Evolutionary conservation across 2,797 vertebrate genomes (phyloP), one percentile per base, ranked within the genome.

Genomic region (Sparidentex hasta): DNA sequence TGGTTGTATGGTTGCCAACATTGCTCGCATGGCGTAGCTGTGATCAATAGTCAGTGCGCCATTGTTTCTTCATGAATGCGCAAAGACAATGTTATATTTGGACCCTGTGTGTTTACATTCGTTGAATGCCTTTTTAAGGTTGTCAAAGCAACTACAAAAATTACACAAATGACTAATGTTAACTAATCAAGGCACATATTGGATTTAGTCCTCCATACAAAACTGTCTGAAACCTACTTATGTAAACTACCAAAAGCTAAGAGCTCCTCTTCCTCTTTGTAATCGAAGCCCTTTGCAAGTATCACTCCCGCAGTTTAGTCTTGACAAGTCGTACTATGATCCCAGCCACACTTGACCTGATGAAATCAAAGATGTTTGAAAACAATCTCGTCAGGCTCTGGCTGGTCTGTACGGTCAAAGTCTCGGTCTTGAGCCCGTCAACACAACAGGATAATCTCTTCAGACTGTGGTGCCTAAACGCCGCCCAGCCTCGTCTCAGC

Each of bases 321-420:
- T 75, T 27, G 52, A 33, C 13, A 2, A 76, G 38, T 58, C 27
- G 5, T 59, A 44, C 63, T 9, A 65, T 20, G 5, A 65, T 65
- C 71, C 65, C 1, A 18, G 59, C 57, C 59, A 74, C 44, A 81
- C 47, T 29, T 38, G 71, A 74, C 73, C 55, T 0, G 72, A 65
- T 65, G 59, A 86, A 82, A 74, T 82, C 73, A 62, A 57, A 67
- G 65, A 56, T 23, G 56, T 80, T 65, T 85, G 52, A 69, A 83
- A 76, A 81, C 71, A 85, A 55, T 72, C 52, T 21, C 0, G 25
- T 80, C 78, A 52, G 50, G 71, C 58, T 80, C 78, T 7, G 79
- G 55, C 48, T 54, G 65, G 69, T 71, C 55, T 46, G n/a, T 27
- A 61, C 65, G 79, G 81, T 72, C 78, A 79, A 70, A 77, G 81